Base-by-base conservation (phyloP, 2,797 vertebrate species). In the Tapera naevia region DNA sequence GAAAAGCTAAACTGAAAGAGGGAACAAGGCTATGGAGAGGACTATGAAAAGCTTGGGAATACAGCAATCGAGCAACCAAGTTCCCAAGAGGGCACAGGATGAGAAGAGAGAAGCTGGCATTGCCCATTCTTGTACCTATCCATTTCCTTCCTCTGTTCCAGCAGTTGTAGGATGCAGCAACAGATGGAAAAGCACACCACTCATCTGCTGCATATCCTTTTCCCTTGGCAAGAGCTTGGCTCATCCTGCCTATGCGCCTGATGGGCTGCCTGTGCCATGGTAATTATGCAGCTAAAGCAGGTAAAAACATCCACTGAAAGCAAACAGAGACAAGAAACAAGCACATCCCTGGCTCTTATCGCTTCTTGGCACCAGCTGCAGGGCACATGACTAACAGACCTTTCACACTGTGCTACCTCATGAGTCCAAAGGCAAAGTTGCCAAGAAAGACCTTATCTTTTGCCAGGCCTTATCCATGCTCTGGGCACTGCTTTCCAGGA, bases 391-490 rank as follows among this genome's bases (percentile, higher is more conserved):
- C 54, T 18, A 50, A 30, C 56, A 35, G 33, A 41, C 71, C 81
- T 50, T 45, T 11, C 70, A n/a, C 64, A 12, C 27, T 13, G 53
- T 14, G 53, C 35, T 10, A 6, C 54, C 24, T 39, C 56, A 8
- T 1, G 9, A 51, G 54, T 3, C 39, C 45, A 5, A 16, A 13
- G 69, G 51, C 56, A 66, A 70, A 58, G 72, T 53, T 80, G 86
- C 57, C 81, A 61, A 11, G 7, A 51, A 35, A 28, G 35, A 22
- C 46, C 23, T n/a, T n/a, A n/a, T n/a, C n/a, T n/a, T n/a, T n/a
- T 1, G 1, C 73, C 35, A n/a, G 30, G n/a, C 23, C 0, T 0
- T 5, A 27, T 13, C 53, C 2, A 1, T 13, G 67, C 81, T 33
- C 60, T 9, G 37, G 37, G 71, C 17, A 86, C 72, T n/a, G 72